Evolutionary conservation across 2,797 vertebrate genomes (phyloP).

Genomic region (Gila robusta): DNA sequence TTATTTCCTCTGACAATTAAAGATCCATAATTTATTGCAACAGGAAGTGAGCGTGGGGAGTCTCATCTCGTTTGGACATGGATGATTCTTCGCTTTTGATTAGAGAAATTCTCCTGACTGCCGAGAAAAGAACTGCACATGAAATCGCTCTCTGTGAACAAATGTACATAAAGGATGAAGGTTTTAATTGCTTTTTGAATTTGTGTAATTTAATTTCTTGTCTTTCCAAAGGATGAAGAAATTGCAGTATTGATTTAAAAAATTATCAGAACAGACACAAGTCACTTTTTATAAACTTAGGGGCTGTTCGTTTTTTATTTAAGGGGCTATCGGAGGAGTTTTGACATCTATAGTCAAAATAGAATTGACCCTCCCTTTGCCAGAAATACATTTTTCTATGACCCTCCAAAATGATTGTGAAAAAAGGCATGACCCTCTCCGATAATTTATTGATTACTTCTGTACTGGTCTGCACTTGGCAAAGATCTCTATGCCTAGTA

Average conservation of each 20-base stretch:
- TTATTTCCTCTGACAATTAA: constrained; percentile 65
- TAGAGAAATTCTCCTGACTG: constrained; percentile 36
- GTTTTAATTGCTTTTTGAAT: constrained; percentile 49
- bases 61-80: constrained; percentile 45
- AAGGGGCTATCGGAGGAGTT: too few relatives aligned
- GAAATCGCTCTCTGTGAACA: constrained; percentile 37
- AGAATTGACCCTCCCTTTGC: too few relatives aligned
- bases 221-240: not conserved
- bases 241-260: not conserved
- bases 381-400: too few relatives aligned
- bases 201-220: constrained; percentile 32
- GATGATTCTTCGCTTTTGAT: constrained; percentile 38
- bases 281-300: not conserved
- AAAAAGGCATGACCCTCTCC: too few relatives aligned
- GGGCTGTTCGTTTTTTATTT: too few relatives aligned
- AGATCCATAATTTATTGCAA: constrained; percentile 62
- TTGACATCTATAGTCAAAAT: too few relatives aligned
- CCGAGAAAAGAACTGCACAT: constrained; percentile 12
- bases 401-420: too few relatives aligned
- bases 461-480: too few relatives aligned
- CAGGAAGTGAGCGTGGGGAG: constrained; percentile 49
- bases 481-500: too few relatives aligned
- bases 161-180: constrained; percentile 47
- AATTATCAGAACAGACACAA: not conserved
- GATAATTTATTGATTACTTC: too few relatives aligned